Evolutionary conservation across 2,113 vertebrate species (phyloP).

Genomic region (Miniopterus natalensis): DNA sequence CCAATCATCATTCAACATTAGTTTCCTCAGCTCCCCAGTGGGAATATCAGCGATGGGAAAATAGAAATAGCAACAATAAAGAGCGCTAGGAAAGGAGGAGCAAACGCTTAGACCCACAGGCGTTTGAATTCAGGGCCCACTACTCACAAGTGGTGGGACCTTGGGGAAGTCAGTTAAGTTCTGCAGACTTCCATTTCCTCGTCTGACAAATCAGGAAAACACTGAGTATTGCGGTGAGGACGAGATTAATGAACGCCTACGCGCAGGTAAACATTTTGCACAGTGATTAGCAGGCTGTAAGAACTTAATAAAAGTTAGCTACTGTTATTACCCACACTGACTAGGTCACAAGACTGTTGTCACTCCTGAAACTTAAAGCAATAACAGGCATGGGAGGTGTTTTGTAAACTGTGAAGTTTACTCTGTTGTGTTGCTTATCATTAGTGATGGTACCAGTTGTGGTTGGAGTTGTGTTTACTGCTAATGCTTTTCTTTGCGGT

Average conservation of each 20-base stretch:
- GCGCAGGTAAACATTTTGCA: not conserved
- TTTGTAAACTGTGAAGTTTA: not conserved
- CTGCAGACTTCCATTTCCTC: slow-evolving; percentile 2
- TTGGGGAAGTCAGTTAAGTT: not conserved
- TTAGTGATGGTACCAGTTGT: not conserved
- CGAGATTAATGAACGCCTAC: not conserved
- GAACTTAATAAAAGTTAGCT: not conserved
- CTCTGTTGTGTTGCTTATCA: not conserved
- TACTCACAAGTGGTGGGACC: not conserved
- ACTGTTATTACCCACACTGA: not conserved
- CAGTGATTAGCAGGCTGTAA: not conserved
- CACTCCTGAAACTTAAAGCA: not conserved
- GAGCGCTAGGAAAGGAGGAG: not conserved
- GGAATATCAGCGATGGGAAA: not conserved
- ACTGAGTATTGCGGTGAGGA: not conserved
- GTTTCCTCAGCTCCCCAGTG: not conserved
- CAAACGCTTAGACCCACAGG: not conserved
- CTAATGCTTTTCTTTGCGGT: not conserved
- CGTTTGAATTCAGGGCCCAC: not conserved
- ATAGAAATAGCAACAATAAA: not conserved
- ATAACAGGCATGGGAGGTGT: too few species aligned
- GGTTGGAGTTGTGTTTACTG: not conserved
- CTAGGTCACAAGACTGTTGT: not conserved
- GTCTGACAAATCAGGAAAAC: not conserved
- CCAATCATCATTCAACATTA: not conserved